phyloP scores from a whole-genome alignment of 2,888 invertebrate species.

The Dromius quadrimaculatus region DNA sequence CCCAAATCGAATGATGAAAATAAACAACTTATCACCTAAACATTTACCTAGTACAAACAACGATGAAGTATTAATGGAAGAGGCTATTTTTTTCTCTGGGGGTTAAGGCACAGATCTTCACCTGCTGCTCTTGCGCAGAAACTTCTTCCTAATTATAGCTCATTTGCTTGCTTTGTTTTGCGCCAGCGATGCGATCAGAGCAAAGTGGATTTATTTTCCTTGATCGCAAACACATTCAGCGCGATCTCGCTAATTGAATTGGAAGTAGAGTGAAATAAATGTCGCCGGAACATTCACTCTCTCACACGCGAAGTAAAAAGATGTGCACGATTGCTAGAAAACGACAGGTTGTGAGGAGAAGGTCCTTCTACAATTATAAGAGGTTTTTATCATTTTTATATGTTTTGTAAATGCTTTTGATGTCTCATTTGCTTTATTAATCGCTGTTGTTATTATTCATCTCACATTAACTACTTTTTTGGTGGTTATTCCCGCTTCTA shows the following conservation, averaged over 20 bases:
- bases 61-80: too few species aligned
- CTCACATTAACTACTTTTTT: too few species aligned
- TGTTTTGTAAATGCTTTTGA: not conserved
- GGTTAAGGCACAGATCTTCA: too few species aligned
- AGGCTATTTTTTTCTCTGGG: too few species aligned
- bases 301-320: conserved; percentile 33
- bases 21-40: too few species aligned
- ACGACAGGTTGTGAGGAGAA: conserved; percentile 57
- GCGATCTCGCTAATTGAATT: conserved; percentile 19
- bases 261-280: conserved; percentile 18
- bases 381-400: conserved; percentile 31
- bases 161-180: conserved; percentile 18
- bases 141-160: conserved; percentile 13
- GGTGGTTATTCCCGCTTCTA: too few species aligned
- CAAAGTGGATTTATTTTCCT: conserved; percentile 17
- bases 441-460: too few species aligned
- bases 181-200: conserved; percentile 14
- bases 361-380: conserved; percentile 58
- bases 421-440: not conserved
- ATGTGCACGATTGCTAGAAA: conserved; percentile 57
- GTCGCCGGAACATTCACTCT: conserved; percentile 37
- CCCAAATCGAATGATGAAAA: too few species aligned
- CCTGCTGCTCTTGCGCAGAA: too few species aligned
- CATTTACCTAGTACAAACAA: too few species aligned
- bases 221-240: conserved; percentile 19